Conservation (phyloP, 2,113 vertebrate genomes). For the Cathartes aura region DNA sequence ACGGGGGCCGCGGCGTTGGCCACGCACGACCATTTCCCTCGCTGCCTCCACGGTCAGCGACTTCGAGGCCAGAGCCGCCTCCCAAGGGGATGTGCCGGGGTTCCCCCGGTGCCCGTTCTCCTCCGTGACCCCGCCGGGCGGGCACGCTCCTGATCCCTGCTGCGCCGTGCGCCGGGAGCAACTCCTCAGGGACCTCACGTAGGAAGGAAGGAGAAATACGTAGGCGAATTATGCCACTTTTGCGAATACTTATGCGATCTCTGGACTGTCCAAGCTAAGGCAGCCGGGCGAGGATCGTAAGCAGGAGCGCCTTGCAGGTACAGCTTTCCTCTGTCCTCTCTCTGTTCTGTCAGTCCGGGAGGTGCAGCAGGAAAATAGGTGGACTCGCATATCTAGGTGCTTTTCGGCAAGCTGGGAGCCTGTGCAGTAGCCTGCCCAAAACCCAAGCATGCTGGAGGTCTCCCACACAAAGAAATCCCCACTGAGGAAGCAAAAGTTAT, state of each 20-base stretch:
- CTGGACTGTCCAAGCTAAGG: background rate
- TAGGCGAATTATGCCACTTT: background rate
- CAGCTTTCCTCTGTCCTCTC: background rate
- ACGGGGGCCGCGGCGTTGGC: too few species aligned
- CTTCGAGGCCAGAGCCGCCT: too few species aligned
- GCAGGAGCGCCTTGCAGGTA: background rate
- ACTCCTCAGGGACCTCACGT: too few species aligned
- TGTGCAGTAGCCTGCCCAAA: background rate
- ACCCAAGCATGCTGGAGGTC: background rate
- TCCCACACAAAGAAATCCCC: background rate
- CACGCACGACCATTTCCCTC: too few species aligned
- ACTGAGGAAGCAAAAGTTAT: background rate
- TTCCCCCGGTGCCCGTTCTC: fast-evolving
- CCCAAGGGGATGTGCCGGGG: background rate
- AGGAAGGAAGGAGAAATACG: background rate
- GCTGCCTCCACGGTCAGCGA: background rate
- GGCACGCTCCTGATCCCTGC: background rate
- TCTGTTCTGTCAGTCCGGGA: background rate
- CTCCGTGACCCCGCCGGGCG: background rate
- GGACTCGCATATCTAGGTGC: background rate
- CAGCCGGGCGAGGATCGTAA: background rate
- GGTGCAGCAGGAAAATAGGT: background rate
- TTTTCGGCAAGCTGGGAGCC: background rate
- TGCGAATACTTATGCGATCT: background rate
- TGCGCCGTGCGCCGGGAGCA: background rate